These are phyloP conservation scores for Gnatocerus cornutus DNA, from an alignment of 2,888 invertebrate species.

Conservation along the genomic window DNA sequence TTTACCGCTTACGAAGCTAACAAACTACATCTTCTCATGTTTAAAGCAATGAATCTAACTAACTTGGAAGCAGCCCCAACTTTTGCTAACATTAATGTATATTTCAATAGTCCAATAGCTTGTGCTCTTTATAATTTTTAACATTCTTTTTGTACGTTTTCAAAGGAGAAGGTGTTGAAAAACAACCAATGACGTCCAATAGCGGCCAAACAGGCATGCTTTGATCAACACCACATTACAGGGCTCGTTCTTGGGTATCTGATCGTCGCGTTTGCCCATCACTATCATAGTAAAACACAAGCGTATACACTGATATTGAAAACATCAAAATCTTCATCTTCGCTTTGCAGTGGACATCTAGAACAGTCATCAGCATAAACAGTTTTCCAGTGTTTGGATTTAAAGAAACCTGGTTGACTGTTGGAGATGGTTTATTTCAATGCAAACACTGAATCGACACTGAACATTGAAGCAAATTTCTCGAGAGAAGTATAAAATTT, in stretches of 20 bases:
- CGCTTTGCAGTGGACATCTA: constrained; percentile 65
- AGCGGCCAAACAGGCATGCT: constrained; percentile 63
- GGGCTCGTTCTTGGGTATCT: constrained; percentile 66
- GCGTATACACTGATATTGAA: constrained; percentile 44
- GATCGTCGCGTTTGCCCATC: constrained; percentile 72
- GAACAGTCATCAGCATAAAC: constrained; percentile 66
- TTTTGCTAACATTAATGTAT: too few species aligned
- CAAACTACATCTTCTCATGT: neutral
- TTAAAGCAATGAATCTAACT: neutral
- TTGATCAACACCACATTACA: constrained; percentile 66
- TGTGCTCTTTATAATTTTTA: constrained; percentile 5
- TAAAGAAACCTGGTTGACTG: neutral
- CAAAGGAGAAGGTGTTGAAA: constrained; percentile 20
- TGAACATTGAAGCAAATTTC: constrained; percentile 39
- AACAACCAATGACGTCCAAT: constrained; percentile 35
- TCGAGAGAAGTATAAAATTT: constrained; percentile 20
- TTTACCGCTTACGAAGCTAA: neutral
- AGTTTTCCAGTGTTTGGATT: constrained; percentile 45
- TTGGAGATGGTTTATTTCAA: constrained; percentile 3
- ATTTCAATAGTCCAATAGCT: neutral
- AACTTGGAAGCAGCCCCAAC: too few species aligned
- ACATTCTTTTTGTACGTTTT: neutral
- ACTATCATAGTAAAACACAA: constrained; percentile 60
- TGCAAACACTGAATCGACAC: constrained; percentile 33
- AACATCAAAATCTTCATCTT: constrained; percentile 61